Base-by-base conservation (phyloP, 1,140 invertebrate species). In the Ooceraea biroi region DNA sequence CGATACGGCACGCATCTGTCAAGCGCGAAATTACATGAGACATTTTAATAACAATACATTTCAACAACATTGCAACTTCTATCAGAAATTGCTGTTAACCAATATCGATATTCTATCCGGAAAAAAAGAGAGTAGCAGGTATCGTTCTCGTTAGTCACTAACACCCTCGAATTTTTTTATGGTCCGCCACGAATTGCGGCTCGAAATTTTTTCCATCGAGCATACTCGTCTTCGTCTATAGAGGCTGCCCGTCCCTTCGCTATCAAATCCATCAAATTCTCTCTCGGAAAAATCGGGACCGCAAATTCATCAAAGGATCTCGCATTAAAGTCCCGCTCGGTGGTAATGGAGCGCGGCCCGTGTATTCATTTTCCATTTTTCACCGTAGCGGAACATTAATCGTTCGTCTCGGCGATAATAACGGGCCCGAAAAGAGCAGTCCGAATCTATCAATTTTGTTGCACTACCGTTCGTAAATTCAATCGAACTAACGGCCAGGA, bases 231-330 rank as follows among this genome's bases (percentile, higher is more conserved):
- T 55, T 50, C 50, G n/a, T 69, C 65, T 57, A 71, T 71, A 48
- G 57, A 36, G 58, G 36, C n/a, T 19, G 41, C 8, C 36, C 48
- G 63, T 55, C 52, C 41, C 36, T 30, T 22, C 52, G 17, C 52
- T 22, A 57, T 77, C 76, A 57, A 57, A 80, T 80, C 76, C 76
- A 57, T 71, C 76, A 80, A 36, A 69, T 46, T 69, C 76, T 57
- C 27, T 44, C 55, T 25, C 65, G 65, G 36, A 22, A 55, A 80
- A 71, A 80, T 80, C 65, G 36, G 36, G 76, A 80, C 76, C 76
- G 52, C 76, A 80, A 80, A 80, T 80, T 80, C 76, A 41, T 80
- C 76, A 80, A 80, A 80, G 76, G 52, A 57, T 71, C 50, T 57
- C 36, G n/a, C 65, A 80, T 80, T 80, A 80, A 80, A 80, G 44